phyloP scores from a whole-genome alignment of 2,797 vertebrate species.

The Salarias fasciatus region DNA sequence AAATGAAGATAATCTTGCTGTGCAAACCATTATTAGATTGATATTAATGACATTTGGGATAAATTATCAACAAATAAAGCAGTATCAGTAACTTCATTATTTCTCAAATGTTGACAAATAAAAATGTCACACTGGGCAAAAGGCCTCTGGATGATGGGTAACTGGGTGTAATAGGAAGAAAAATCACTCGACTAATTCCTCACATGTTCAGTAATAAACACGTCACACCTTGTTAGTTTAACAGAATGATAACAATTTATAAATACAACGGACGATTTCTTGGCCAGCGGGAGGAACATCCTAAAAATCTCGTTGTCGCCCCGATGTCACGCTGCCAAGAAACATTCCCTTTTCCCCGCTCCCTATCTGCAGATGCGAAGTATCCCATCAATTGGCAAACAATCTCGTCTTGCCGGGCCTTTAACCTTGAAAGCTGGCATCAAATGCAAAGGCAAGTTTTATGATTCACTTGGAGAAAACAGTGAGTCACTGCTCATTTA shows the following conservation, averaged over 20 bases:
- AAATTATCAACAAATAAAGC: too few species aligned
- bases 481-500: slow-evolving; percentile 64
- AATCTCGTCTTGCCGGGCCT: slow-evolving; percentile 50
- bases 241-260: not conserved
- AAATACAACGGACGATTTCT: not conserved
- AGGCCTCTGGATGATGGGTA: too few species aligned
- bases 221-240: slow-evolving; percentile 10
- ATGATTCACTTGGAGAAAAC: slow-evolving; percentile 59
- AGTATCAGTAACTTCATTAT: too few species aligned
- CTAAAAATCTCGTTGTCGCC: slow-evolving; percentile 11
- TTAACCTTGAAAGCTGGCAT: slow-evolving; percentile 68
- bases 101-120: too few species aligned
- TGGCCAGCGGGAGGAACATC: not conserved
- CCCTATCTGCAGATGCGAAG: slow-evolving; percentile 40
- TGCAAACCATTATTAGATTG: too few species aligned
- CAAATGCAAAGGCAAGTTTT: slow-evolving; percentile 55
- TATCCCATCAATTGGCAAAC: slow-evolving; percentile 54
- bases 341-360: slow-evolving; percentile 6
- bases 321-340: slow-evolving; percentile 8
- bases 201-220: slow-evolving; percentile 12
- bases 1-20: too few species aligned
- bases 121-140: too few species aligned
- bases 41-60: too few species aligned
- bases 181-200: not conserved
- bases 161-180: not conserved